A percentile compares a stretch with the other conserved stretches of the same genome.
Conservation (phyloP, 1,140 invertebrate genomes). For the Linepithema humile region DNA sequence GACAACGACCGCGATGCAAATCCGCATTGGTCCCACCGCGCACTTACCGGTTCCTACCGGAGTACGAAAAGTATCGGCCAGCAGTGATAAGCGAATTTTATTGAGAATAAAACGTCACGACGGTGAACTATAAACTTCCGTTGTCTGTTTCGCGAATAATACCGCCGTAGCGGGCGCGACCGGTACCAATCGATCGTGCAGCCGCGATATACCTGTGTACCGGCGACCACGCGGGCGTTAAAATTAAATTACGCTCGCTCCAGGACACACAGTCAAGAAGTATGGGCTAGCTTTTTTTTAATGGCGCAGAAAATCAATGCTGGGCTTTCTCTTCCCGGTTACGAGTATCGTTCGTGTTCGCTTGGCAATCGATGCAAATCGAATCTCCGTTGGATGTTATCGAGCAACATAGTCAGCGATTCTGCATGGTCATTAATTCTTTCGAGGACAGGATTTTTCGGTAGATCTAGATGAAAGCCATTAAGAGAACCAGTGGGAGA, state of each 20-base stretch:
- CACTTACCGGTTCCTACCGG: conserved; percentile 13
- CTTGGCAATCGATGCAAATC: conserved; percentile 56
- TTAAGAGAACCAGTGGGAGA: not conserved
- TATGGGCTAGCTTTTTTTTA: conserved; percentile 60
- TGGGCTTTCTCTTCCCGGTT: not conserved
- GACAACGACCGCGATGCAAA: conserved; percentile 28
- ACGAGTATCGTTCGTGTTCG: not conserved
- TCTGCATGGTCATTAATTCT: conserved; percentile 34
- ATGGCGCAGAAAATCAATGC: conserved; percentile 67
- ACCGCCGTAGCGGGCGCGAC: conserved; percentile 9
- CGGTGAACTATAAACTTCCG: conserved; percentile 53
- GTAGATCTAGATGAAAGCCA: conserved; percentile 3
- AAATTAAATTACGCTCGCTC: conserved; percentile 66
- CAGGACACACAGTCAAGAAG: conserved; percentile 44
- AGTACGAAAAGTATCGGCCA: conserved; percentile 42
- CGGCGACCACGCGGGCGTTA: conserved; percentile 37
- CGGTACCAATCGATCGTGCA: conserved; percentile 44
- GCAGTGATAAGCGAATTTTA: conserved; percentile 51
- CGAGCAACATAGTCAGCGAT: conserved; percentile 41
- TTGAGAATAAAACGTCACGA: conserved; percentile 49
- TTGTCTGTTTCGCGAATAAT: conserved; percentile 54
- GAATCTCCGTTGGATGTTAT: conserved; percentile 52
- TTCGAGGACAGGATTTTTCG: conserved; percentile 14
- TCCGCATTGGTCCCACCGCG: conserved; percentile 5
- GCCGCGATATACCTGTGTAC: conserved; percentile 43